These are phyloP conservation scores for Sebastes aleutianus DNA, from an alignment of 2,797 vertebrate species.

Conservation along the genomic window DNA sequence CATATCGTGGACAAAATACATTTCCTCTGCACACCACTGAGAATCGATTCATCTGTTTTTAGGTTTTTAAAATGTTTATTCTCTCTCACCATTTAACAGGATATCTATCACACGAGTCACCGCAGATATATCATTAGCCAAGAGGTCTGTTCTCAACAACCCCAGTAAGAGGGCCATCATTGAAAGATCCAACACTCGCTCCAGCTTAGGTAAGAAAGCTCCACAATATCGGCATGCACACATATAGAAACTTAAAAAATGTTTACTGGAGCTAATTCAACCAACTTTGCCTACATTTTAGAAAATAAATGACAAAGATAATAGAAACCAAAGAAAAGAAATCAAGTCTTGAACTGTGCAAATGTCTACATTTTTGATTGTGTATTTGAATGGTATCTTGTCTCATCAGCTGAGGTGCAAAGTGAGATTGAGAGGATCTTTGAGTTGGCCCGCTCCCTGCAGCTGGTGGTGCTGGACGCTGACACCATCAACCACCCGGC, in stretches of 20 bases:
- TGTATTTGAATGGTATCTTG: not conserved
- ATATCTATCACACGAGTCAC: constrained; percentile 99
- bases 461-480: constrained; percentile 95
- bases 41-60: not conserved
- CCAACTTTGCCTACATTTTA: too few relatives aligned
- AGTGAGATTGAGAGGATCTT: constrained; percentile 98
- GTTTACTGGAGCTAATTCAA: not conserved
- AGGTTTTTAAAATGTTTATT: not conserved
- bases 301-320: too few relatives aligned
- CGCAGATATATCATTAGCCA: constrained; percentile 97
- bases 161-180: constrained; percentile 98
- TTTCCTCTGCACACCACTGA: not conserved
- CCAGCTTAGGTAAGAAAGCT: constrained; percentile 88
- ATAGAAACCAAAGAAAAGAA: not conserved
- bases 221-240: too few relatives aligned
- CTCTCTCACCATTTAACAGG: constrained; percentile 72
- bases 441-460: constrained; percentile 94
- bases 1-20: too few relatives aligned
- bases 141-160: constrained; percentile 98
- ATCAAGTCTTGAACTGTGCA: not conserved
- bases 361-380: rapidly evolving
- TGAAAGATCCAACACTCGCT: constrained; percentile 95
- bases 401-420: constrained; percentile 91
- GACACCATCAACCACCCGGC: constrained; percentile 98
- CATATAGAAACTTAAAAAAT: too few relatives aligned